Percentiles rank a stretch among this genome's conserved stretches.
Evolutionary conservation across 2,113 vertebrate genomes (phyloP).

Genomic region (Tetrao urogallus): DNA sequence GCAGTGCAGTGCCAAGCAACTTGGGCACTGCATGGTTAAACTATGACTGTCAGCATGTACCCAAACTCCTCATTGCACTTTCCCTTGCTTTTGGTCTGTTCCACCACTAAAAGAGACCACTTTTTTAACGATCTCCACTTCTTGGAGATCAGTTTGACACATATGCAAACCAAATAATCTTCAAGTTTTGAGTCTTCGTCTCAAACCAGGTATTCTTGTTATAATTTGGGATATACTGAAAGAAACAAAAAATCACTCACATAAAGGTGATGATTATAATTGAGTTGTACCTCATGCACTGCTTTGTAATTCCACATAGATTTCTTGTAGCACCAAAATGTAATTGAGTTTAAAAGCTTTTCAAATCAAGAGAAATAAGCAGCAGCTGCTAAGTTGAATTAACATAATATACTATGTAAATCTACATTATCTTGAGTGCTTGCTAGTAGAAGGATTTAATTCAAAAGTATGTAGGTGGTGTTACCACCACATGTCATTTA

Average conservation of each 20-base stretch:
- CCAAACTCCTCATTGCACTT: neutral
- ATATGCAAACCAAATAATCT: neutral
- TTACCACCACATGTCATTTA: conserved; percentile 26
- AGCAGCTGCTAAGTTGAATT: conserved; percentile 18
- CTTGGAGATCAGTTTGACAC: neutral
- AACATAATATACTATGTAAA: conserved; percentile 1
- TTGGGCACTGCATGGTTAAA: neutral
- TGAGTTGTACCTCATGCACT: neutral
- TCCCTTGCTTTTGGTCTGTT: neutral
- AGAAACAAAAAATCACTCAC: neutral
- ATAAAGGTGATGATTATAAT: neutral
- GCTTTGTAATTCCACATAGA: neutral
- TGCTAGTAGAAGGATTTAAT: conserved; percentile 16
- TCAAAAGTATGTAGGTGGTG: conserved; percentile 4
- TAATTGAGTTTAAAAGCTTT: conserved; percentile 26
- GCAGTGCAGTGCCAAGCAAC: neutral
- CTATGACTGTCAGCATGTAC: neutral
- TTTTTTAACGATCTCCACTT: neutral
- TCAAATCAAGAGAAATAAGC: conserved; percentile 33
- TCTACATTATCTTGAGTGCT: conserved; percentile 15
- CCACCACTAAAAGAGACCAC: neutral
- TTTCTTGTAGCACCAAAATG: conserved; percentile 10
- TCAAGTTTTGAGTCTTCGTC: neutral
- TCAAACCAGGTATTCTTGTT: conserved; percentile 15
- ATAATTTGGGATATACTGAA: neutral